phyloP scores from a whole-genome alignment of 2,888 invertebrate genomes.

The Loripinus fragilis region DNA sequence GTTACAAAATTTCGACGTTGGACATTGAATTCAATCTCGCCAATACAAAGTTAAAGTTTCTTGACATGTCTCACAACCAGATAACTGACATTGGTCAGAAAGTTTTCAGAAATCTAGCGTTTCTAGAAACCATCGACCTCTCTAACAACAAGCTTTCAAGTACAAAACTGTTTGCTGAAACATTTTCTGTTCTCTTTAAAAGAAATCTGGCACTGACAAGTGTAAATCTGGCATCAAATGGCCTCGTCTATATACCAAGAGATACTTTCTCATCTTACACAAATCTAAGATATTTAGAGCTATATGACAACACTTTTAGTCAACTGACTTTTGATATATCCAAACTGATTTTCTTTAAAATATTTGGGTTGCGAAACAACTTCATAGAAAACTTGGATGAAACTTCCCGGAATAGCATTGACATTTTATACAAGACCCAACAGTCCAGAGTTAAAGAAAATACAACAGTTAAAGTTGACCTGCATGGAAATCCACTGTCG shows the following conservation, averaged over 20 bases:
- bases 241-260: not conserved
- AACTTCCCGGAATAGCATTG: not conserved
- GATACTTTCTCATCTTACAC: not conserved
- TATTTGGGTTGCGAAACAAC: not conserved
- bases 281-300: not conserved
- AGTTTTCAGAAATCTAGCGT: not conserved
- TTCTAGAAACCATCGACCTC: not conserved
- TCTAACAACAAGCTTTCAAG: not conserved
- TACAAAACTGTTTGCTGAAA: not conserved
- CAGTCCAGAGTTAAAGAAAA: not conserved
- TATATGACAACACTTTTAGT: not conserved
- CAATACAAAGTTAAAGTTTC: not conserved
- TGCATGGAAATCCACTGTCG: not conserved
- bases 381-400: not conserved
- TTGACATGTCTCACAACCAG: not conserved
- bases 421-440: not conserved
- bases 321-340: slow-evolving; percentile 1
- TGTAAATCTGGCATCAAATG: not conserved
- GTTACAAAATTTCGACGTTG: not conserved
- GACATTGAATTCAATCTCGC: not conserved
- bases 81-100: not conserved
- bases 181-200: not conserved
- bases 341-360: not conserved
- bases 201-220: not conserved
- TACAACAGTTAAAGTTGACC: not conserved